phyloP scores from a whole-genome alignment of 2,113 vertebrate species.

The Struthidea cinerea region DNA sequence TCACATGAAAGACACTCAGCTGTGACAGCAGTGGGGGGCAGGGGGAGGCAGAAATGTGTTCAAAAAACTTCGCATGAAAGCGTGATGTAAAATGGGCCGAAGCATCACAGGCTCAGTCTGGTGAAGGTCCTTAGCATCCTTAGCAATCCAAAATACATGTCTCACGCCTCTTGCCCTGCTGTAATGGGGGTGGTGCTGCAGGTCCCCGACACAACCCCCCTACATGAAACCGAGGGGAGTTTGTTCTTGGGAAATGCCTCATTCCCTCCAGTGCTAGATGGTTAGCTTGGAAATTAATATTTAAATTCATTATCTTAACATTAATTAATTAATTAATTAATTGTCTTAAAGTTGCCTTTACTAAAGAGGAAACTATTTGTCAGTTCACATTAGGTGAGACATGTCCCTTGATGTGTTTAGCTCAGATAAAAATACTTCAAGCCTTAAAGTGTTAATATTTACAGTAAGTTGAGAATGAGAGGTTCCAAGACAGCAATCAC shows the following conservation, averaged over 20 bases:
- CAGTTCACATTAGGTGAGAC: not conserved
- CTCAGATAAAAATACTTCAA: not conserved
- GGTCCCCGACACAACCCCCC: too few species aligned
- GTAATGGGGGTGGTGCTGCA: not conserved
- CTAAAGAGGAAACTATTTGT: not conserved
- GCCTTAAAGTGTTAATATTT: not conserved
- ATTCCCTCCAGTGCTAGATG: not conserved
- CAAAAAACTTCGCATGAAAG: not conserved
- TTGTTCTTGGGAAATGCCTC: not conserved
- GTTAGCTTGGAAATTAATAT: not conserved
- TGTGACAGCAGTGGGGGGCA: not conserved
- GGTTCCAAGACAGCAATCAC: not conserved
- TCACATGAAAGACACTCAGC: not conserved
- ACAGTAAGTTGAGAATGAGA: not conserved
- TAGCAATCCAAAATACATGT: not conserved
- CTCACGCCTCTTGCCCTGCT: not conserved
- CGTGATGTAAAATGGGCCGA: not conserved
- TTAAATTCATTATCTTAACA: not conserved
- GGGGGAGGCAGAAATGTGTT: not conserved
- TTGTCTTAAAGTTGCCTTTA: not conserved
- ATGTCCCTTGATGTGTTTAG: not conserved
- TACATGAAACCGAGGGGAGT: not conserved
- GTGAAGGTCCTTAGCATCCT: accelerated
- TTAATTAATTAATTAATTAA: not conserved
- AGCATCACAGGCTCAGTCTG: not conserved